Conservation (phyloP, 2,797 vertebrate genomes). For the Scyliorhinus canicula region DNA sequence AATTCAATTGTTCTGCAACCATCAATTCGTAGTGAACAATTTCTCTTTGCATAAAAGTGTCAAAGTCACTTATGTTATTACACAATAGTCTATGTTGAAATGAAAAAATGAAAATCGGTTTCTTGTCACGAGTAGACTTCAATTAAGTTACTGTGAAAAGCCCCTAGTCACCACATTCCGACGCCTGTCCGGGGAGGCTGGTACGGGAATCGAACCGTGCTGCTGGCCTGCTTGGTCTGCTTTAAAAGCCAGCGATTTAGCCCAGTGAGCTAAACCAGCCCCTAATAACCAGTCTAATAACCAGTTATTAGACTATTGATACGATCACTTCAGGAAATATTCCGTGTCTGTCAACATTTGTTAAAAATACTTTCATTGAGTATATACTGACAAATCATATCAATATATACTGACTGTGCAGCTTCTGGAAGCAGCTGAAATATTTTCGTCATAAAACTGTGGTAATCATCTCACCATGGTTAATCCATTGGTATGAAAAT, state of each 20-base stretch:
- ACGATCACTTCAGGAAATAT: not conserved
- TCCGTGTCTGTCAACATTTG: not conserved
- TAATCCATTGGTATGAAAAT: not conserved
- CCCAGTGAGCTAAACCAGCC: too few species aligned
- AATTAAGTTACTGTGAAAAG: too few species aligned
- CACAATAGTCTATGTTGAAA: too few species aligned
- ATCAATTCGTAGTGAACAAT: not conserved
- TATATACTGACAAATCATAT: not conserved
- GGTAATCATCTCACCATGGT: not conserved
- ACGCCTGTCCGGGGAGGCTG: too few species aligned
- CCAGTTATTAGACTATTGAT: not conserved
- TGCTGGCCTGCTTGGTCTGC: too few species aligned
- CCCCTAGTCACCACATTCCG: too few species aligned
- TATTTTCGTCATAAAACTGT: not conserved
- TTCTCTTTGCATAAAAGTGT: not conserved
- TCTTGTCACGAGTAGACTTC: too few species aligned
- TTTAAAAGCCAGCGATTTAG: too few species aligned
- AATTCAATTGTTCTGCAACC: not conserved
- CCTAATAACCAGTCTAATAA: too few species aligned
- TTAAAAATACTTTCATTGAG: not conserved
- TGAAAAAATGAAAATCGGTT: too few species aligned
- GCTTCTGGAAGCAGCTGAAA: not conserved
- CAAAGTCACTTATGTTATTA: conserved; percentile 3
- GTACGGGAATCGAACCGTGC: too few species aligned
- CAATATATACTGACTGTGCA: not conserved